These are phyloP conservation scores for Dolichopus griseipennis DNA, from an alignment of 2,888 invertebrate genomes.

Conservation along the genomic window DNA sequence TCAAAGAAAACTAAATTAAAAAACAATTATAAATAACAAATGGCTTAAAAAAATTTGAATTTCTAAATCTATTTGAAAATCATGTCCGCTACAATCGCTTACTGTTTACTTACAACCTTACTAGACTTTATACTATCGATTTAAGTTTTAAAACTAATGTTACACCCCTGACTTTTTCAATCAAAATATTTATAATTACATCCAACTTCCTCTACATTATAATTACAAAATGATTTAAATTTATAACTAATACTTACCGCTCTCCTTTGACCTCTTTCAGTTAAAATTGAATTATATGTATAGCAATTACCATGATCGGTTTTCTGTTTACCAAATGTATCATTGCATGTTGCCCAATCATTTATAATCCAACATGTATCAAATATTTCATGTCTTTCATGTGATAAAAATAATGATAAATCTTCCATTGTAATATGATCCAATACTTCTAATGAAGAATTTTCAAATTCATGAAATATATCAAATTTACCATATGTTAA, in stretches of 20 bases:
- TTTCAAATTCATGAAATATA: slow-evolving; percentile 11
- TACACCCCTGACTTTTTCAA: too few relatives aligned
- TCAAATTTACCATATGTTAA: slow-evolving; percentile 26
- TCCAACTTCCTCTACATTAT: too few relatives aligned
- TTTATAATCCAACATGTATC: slow-evolving; percentile 37
- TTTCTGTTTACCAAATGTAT: slow-evolving; percentile 42
- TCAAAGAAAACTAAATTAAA: too few relatives aligned
- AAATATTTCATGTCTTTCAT: slow-evolving; percentile 41
- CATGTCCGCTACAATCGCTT: too few relatives aligned
- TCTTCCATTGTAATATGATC: slow-evolving; percentile 30
- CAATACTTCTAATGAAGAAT: slow-evolving; percentile 30
- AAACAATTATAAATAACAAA: too few relatives aligned
- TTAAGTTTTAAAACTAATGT: too few relatives aligned
- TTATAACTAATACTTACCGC: slow-evolving; percentile 2
- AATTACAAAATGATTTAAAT: too few relatives aligned
- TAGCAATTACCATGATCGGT: slow-evolving; percentile 45
- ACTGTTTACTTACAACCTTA: too few relatives aligned
- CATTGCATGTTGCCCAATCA: slow-evolving; percentile 40
- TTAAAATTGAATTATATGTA: slow-evolving; percentile 44
- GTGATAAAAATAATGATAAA: slow-evolving; percentile 27
- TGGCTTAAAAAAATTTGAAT: too few relatives aligned
- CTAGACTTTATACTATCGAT: too few relatives aligned
- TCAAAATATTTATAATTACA: too few relatives aligned
- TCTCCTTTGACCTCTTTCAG: slow-evolving; percentile 25
- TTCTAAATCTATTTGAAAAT: too few relatives aligned